These are phyloP conservation scores for Leptinotarsa haldemani DNA, from an alignment of 2,888 invertebrate species.

Conservation along the genomic window DNA sequence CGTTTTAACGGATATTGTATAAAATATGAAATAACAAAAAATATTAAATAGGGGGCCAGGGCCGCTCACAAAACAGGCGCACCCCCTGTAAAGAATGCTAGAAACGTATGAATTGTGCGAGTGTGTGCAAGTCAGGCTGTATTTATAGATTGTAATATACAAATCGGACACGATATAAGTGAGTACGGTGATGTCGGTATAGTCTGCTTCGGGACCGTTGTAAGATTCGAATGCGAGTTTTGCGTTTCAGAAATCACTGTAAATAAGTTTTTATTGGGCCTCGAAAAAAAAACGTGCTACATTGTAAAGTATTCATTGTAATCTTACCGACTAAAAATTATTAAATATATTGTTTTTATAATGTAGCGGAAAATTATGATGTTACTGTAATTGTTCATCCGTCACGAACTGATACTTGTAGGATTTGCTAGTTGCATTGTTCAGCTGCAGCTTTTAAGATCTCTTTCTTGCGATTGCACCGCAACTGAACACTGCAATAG, in stretches of 20 bases:
- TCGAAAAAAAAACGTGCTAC: slow-evolving; percentile 39
- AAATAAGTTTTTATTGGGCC: slow-evolving; percentile 32
- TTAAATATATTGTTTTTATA: slow-evolving; percentile 49
- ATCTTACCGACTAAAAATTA: slow-evolving; percentile 35
- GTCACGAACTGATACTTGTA: slow-evolving; percentile 53
- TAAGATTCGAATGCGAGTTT: slow-evolving; percentile 8
- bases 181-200: slow-evolving; percentile 50
- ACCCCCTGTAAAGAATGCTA: slow-evolving; percentile 44
- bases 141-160: slow-evolving; percentile 55
- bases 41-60: slow-evolving; percentile 38
- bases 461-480: slow-evolving; percentile 13
- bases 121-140: slow-evolving; percentile 64
- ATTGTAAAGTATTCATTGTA: slow-evolving; percentile 46
- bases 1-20: slow-evolving; percentile 56
- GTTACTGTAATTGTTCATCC: slow-evolving; percentile 58
- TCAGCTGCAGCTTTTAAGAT: slow-evolving; percentile 35
- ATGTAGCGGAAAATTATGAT: slow-evolving; percentile 53
- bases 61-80: slow-evolving; percentile 53
- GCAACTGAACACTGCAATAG: slow-evolving; percentile 46
- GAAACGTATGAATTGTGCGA: slow-evolving; percentile 49
- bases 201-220: background rate
- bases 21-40: slow-evolving; percentile 51
- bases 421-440: slow-evolving; percentile 44
- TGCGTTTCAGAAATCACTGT: slow-evolving; percentile 4
- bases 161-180: slow-evolving; percentile 50